Base-by-base conservation (phyloP, 2,797 vertebrate species). In the Scolopax bukidnonensis region DNA sequence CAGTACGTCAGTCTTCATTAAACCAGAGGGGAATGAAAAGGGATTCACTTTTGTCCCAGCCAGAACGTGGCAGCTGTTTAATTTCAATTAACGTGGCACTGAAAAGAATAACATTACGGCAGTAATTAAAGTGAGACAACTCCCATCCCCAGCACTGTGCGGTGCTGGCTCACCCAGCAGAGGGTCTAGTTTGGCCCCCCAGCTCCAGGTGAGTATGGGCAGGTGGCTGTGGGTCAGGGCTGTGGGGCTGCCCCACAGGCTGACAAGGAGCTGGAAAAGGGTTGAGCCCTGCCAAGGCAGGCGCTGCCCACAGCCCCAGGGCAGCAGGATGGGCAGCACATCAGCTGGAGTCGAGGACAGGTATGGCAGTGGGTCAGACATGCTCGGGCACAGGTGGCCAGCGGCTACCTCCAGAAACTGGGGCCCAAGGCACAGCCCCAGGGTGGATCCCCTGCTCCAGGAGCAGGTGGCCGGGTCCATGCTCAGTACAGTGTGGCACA, bases 1-100 rank as follows among this genome's bases (percentile, higher is more conserved):
- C 95, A 57, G 84, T 81, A 68, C 17, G 96, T 97, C 97, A 94
- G 85, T 97, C 94, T 95, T 85, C 89, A 92, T 97, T 97, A 96
- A 91, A 94, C 89, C 25, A 12, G 50, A 92, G 59, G 69, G 80
- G 70, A 90, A 91, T 93, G 87, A 90, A 95, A 96, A 94, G 92
- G 84, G 91, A 95, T 94, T 93, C 94, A 95, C 97, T 97, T 97
- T 97, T 96, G 93, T 97, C 83, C 90, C 91, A 90, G 87, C 69
- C 87, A 91, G 93, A 96, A 96, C 2, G 45, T 74, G 51, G 96
- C 96, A 97, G 96, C 97, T 97, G 96, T 97, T 97, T 97, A 96
- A 97, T 98, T 97, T 98, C 97, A 97, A 97, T 98, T 98, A 98
- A 95, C 80, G 90, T 93, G 92, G 92, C 88, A 88, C 93, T 91